Conservation (phyloP, 2,797 vertebrate genomes). For the Thamnophis elegans region DNA sequence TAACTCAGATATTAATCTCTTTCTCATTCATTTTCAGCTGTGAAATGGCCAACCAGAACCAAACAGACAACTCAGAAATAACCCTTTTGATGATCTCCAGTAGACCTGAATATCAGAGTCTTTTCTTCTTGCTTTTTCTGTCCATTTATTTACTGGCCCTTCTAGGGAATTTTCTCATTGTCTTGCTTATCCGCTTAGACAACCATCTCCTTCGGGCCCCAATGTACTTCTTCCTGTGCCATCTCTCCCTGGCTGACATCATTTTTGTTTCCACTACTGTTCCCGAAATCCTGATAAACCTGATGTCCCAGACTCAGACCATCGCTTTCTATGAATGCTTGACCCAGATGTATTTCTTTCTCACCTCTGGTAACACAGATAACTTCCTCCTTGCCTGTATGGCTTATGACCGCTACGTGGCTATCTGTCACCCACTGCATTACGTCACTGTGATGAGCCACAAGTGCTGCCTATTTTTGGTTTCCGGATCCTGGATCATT, state of each 20-base stretch:
- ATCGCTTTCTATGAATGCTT: constrained; percentile 51
- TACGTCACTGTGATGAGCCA: constrained; percentile 52
- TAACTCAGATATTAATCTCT: not conserved
- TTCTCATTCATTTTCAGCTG: not conserved
- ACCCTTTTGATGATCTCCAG: constrained; percentile 52
- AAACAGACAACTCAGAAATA: constrained; percentile 31
- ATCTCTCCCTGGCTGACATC: constrained; percentile 59
- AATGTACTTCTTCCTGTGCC: constrained; percentile 59
- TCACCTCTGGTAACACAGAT: constrained; percentile 43
- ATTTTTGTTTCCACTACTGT: constrained; percentile 54
- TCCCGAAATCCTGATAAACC: constrained; percentile 52
- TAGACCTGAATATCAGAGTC: not conserved
- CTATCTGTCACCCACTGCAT: constrained; percentile 59
- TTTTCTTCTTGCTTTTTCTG: constrained; percentile 49
- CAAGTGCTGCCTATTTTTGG: constrained; percentile 36
- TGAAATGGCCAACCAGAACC: constrained; percentile 5
- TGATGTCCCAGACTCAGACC: constrained; percentile 30
- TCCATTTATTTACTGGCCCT: constrained; percentile 52
- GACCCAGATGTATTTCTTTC: constrained; percentile 61
- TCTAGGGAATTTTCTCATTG: constrained; percentile 51
- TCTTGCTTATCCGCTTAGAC: constrained; percentile 43
- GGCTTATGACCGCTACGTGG: constrained; percentile 67
- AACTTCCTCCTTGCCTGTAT: constrained; percentile 63
- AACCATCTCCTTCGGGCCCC: constrained; percentile 38
- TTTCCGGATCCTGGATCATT: constrained; percentile 51